Evolutionary conservation across 2,113 vertebrate species (phyloP), one percentile per base, ranked within the genome.

Genomic region (Neotoma lepida): DNA sequence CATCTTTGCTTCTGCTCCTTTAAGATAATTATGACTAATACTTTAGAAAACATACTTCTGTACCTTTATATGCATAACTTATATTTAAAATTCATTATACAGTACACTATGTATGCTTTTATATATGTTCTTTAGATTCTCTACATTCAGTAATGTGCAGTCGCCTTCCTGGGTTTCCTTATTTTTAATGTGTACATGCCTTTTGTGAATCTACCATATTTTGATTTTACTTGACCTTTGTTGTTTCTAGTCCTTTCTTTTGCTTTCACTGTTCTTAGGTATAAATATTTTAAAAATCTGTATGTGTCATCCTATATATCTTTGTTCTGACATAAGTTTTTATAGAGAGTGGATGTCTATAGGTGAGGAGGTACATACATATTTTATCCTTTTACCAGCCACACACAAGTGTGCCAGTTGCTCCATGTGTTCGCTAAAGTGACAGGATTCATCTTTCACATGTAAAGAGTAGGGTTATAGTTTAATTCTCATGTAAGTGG

Each of bases 401-500:
- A 39, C 73, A 74, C 35, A 35, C 5, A 44, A 30, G 7, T 73
- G 12, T 26, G 24, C 49, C 15, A 13, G 3, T 86, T 90, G 85
- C 51, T 94, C 39, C n/a, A 33, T 22, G 24, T 84, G 46, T 78
- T 95, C 44, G 76, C 35, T 78, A 41, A 51, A 44, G 54, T 91
- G 93, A 46, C 26, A 76, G 61, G 26, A 77, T 80, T 94, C 85
- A 44, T 87, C 76, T 95, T 89, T 71, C 44, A 87, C 76, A 35
- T 78, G 35, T 44, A 76, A 70, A 49, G 20, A 91, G 46, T 58
- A 44, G 66, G 44, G 33, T 44, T 74, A n/a, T 2, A 46, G 61
- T 71, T 64, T 94, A 76, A 49, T 66, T 82, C 87, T 71, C 28
- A 28, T 39, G 49, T 85, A 12, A 82, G 66, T 86, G 28, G 51